Base-by-base conservation (phyloP, 1,140 invertebrate genomes). In the Papilio polytes region DNA sequence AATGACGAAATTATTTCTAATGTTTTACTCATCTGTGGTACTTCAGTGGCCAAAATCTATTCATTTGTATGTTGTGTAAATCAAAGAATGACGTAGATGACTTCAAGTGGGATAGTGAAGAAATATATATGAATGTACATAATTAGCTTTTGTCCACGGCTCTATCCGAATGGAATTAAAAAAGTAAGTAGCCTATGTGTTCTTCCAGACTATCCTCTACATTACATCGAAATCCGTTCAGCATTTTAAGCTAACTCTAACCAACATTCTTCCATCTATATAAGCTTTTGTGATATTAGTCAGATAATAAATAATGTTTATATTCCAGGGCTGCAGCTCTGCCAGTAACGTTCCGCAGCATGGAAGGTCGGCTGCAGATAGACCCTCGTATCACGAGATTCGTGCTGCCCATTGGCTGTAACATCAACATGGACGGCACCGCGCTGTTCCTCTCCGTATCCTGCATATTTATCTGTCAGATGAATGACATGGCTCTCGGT, bases 341-440 rank as follows among this genome's bases (percentile, higher is more conserved):
- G 72, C 99, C 99, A 63, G 97, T 99, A 72, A 99, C 98, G 70
- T 99, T 99, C 94, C 97, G 97, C 73, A 98, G 98, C 91, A 97
- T 99, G 97, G 98, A 99, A 92, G 98, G 99, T 85, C 98, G 98
- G 83, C 96, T 98, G 74, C 96, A 97, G 84, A 97, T 99, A 80
- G 98, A 99, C 95, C 96, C 97, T 46, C 96, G 98, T 76, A 98
- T 99, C 73, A 98, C 98, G 1, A 96, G 98, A 80, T 99, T 99
- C 94, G 97, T 99, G 18, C 95, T 99, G 8, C 98, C 98, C 0
- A 98, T 99, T 83, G 98, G 98, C 26, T 98, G 98, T 88, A 98
- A 98, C 83, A 97, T 99, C 85, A 99, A 99, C 93, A 98, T 98
- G 97, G 98, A 99, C 89, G 99, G 99, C 13, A 99, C 98, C 1